Evolutionary conservation across 2,888 invertebrate species (phyloP).

Genomic region (Phyllotreta cruciferae): DNA sequence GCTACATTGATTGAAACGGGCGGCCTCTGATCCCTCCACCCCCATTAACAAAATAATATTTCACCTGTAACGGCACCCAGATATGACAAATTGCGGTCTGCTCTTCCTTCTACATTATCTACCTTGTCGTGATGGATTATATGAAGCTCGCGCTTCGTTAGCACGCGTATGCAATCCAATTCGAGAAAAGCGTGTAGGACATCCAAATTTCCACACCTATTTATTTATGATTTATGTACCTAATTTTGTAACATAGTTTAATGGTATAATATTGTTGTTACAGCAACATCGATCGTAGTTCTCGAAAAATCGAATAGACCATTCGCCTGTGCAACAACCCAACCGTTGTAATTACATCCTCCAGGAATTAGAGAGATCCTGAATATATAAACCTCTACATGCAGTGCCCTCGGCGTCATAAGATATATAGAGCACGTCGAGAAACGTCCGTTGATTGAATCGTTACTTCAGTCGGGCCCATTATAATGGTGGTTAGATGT

Average conservation of each 20-base stretch:
- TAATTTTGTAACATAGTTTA: too few species aligned
- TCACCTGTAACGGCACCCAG: too few species aligned
- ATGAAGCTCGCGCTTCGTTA: too few species aligned
- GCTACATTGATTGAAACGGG: too few species aligned
- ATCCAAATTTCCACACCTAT: too few species aligned
- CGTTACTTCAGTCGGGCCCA: not conserved
- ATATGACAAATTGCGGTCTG: too few species aligned
- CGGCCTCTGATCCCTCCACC: too few species aligned
- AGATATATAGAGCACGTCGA: not conserved
- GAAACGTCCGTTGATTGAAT: not conserved
- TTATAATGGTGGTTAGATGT: slow-evolving; percentile 46
- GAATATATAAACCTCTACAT: not conserved
- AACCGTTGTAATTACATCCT: slow-evolving; percentile 13
- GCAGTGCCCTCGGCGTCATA: slow-evolving; percentile 8
- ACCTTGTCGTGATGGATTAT: too few species aligned
- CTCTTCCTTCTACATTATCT: too few species aligned
- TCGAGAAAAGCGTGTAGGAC: not conserved
- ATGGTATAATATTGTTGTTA: not conserved
- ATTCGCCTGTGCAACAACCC: not conserved
- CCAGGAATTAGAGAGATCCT: slow-evolving; percentile 2
- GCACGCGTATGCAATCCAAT: too few species aligned
- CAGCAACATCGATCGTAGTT: slow-evolving; percentile 11
- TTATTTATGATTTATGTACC: too few species aligned
- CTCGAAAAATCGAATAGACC: slow-evolving; percentile 17
- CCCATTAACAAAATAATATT: too few species aligned